phyloP scores from a whole-genome alignment of 2,888 invertebrate species.

The Listrodromus nycthemerus region DNA sequence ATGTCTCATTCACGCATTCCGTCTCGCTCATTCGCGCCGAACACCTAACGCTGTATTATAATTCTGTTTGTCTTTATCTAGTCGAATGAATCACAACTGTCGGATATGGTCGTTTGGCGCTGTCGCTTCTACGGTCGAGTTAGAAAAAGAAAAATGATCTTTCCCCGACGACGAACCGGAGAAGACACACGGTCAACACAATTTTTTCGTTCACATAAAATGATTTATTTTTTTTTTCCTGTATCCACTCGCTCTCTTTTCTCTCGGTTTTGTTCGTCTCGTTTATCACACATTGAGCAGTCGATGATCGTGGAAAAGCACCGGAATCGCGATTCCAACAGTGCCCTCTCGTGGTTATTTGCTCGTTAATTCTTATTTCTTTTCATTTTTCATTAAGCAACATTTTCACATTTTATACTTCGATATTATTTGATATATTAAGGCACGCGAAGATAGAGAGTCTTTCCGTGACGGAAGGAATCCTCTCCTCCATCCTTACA shows the following conservation, averaged over 20 bases:
- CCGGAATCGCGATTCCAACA: constrained; percentile 49
- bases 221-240: constrained; percentile 21
- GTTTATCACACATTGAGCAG: constrained; percentile 70
- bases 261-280: constrained; percentile 18
- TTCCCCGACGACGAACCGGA: constrained; percentile 33
- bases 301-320: constrained; percentile 61
- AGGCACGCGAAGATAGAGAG: constrained; percentile 58
- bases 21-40: constrained; percentile 60
- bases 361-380: constrained; percentile 37
- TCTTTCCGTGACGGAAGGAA: constrained; percentile 16
- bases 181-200: constrained; percentile 12
- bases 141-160: constrained; percentile 50
- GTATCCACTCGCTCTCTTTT: constrained; percentile 1
- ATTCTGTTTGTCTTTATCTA: constrained; percentile 60
- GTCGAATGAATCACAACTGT: constrained; percentile 72
- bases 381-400: constrained; percentile 24
- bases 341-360: constrained; percentile 34
- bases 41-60: constrained; percentile 65
- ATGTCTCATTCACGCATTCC: constrained; percentile 59
- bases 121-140: constrained; percentile 46
- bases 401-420: constrained; percentile 40
- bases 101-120: constrained; percentile 69
- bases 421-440: constrained; percentile 47
- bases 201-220: constrained; percentile 19
- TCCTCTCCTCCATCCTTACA: constrained; percentile 27